These are phyloP conservation scores for Irena cyanogastra DNA, from an alignment of 2,113 vertebrate species.

Conservation along the genomic window DNA sequence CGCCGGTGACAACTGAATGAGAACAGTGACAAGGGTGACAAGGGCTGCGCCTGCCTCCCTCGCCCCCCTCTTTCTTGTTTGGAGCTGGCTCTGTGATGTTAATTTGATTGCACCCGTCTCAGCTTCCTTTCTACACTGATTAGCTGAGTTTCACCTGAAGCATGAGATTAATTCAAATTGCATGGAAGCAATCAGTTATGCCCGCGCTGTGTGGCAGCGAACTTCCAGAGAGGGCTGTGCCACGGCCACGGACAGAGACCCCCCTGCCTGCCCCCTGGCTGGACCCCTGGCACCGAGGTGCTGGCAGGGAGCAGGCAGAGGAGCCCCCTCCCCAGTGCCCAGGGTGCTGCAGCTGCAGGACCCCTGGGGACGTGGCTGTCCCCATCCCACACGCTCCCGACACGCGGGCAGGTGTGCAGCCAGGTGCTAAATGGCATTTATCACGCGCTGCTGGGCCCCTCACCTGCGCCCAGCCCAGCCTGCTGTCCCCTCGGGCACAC, in stretches of 20 bases:
- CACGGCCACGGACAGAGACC: accelerated
- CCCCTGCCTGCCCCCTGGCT: not conserved
- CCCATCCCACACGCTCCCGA: not conserved
- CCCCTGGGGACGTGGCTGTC: accelerated
- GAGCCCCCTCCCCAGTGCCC: not conserved
- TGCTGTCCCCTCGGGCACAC: not conserved
- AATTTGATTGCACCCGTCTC: conserved; percentile 70
- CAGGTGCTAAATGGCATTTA: not conserved
- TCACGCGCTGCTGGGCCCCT: not conserved
- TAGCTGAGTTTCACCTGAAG: conserved; percentile 74
- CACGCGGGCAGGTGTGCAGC: not conserved
- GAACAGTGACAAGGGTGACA: conserved; percentile 15
- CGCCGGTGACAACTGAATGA: not conserved
- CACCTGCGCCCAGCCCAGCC: not conserved
- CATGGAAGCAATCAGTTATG: conserved; percentile 61
- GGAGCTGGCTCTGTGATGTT: conserved; percentile 53
- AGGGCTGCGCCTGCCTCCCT: conserved; percentile 25
- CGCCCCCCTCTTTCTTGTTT: conserved; percentile 16
- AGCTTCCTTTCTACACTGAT: conserved; percentile 72
- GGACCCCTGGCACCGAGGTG: accelerated
- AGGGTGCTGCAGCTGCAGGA: not conserved
- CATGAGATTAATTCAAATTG: conserved; percentile 72
- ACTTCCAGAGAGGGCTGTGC: not conserved
- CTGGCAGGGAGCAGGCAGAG: not conserved
- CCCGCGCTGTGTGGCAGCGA: not conserved